These are phyloP conservation scores for Phodopus roborovskii DNA, from an alignment of 2,113 vertebrate species.

Conservation along the genomic window DNA sequence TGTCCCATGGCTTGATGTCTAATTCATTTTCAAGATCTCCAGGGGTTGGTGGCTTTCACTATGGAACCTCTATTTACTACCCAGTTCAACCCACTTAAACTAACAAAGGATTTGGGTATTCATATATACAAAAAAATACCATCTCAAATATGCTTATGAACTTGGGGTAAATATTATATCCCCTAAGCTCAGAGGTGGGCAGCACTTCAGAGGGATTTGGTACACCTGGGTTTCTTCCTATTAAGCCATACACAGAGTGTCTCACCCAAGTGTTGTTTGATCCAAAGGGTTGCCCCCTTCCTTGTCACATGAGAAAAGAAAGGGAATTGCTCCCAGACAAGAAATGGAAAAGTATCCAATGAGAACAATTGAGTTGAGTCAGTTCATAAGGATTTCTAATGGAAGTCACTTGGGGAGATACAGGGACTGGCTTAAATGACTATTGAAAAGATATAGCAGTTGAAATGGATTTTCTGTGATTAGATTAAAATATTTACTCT, in stretches of 20 bases:
- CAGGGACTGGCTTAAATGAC: not conserved
- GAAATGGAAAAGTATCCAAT: not conserved
- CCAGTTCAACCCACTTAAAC: not conserved
- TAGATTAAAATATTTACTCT: not conserved
- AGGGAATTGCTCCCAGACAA: not conserved
- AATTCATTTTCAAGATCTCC: not conserved
- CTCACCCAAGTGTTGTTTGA: not conserved
- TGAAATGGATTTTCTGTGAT: not conserved
- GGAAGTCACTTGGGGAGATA: constrained; percentile 5
- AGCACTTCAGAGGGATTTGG: not conserved
- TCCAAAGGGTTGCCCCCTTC: not conserved
- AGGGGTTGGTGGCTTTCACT: not conserved
- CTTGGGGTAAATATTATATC: not conserved
- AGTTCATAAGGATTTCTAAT: not conserved
- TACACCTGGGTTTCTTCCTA: not conserved
- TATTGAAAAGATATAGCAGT: not conserved
- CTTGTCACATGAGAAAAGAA: not conserved
- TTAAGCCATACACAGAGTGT: not conserved
- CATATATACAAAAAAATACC: not conserved
- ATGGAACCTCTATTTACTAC: not conserved
- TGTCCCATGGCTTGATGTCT: not conserved
- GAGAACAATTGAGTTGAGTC: not conserved
- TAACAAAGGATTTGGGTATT: not conserved
- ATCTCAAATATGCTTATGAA: not conserved
- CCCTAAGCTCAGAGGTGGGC: not conserved